Evolutionary conservation across 1,140 invertebrate species (phyloP), one percentile per base, ranked within the genome.

Genomic region (Cardiocondyla obscurior): DNA sequence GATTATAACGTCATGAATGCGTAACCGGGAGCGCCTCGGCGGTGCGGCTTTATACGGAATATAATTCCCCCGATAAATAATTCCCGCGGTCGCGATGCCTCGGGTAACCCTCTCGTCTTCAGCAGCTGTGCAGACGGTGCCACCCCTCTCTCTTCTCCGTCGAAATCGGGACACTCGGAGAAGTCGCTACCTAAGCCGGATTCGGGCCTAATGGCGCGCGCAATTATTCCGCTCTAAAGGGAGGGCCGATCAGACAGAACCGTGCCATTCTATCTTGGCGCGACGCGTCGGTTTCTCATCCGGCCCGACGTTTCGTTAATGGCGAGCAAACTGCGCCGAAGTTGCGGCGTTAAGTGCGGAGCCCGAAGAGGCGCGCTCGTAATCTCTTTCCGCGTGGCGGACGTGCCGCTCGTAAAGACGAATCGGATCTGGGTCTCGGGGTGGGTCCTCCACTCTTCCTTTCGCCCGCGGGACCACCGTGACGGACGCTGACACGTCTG

Each of bases 1-100:
- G 74, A 90, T 90, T 86, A 90, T 87, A 90, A 90, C 51, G 86
- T 83, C 89, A 90, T 92, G 91, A 92, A 92, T 92, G 91, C 89
- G 86, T 92, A 92, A 92, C 89, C 88, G 89, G 74, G 69, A 57
- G 77, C n/a, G n/a, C n/a, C 69, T 76, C 28, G 77, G 64, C 16
- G 55, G 36, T 22, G 49, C 55, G 84, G 91, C 90, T 89, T 87
- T 87, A 73, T 86, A 60, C 64, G 82, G 90, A 88, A 91, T 92
- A 90, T 92, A 90, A 91, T 88, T 90, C 85, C 88, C 74, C 10
- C 77, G 77, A 70, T 86, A 86, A 85, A 86, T 85, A 85, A 85
- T 86, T 85, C 62, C 64, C 42, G n/a, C 58, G 8, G 58, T 49
- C 46, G 73, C 58, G 58, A 49, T 49, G 30, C 55, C 33, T 55